Percentiles rank a stretch among this genome's conserved stretches.
Conservation (phyloP, 2,113 vertebrate species). For the Antechinus flavipes region DNA sequence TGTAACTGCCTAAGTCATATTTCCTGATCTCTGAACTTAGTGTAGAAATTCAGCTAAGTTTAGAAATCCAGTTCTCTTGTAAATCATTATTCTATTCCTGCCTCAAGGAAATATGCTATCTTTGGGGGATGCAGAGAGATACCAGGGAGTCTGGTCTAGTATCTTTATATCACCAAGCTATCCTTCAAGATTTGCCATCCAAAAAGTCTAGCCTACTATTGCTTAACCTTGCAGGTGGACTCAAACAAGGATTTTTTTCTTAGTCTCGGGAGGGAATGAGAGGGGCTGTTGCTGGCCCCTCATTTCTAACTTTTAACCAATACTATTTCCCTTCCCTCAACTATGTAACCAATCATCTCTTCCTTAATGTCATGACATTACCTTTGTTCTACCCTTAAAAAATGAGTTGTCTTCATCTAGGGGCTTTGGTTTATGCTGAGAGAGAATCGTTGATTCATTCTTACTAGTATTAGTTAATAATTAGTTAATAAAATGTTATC, state of each 20-base stretch:
- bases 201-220: not conserved
- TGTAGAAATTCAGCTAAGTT: not conserved
- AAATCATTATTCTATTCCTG: not conserved
- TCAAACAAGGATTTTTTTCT: not conserved
- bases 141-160: not conserved
- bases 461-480: too few species aligned
- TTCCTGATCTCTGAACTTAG: not conserved
- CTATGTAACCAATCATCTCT: not conserved
- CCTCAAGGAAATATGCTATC: not conserved
- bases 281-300: not conserved
- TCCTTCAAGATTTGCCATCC: not conserved
- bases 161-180: not conserved
- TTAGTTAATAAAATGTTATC: not conserved
- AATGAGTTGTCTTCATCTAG: not conserved
- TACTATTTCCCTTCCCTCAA: not conserved
- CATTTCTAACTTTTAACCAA: not conserved
- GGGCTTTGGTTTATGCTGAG: not conserved
- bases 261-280: not conserved
- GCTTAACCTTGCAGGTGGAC: not conserved
- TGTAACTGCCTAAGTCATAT: not conserved
- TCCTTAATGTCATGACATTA: not conserved
- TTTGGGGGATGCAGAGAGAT: not conserved
- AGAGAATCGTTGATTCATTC: not conserved
- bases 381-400: not conserved
- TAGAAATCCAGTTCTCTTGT: not conserved